Conservation (phyloP, 2,797 vertebrate genomes). For the Salmo trutta region DNA sequence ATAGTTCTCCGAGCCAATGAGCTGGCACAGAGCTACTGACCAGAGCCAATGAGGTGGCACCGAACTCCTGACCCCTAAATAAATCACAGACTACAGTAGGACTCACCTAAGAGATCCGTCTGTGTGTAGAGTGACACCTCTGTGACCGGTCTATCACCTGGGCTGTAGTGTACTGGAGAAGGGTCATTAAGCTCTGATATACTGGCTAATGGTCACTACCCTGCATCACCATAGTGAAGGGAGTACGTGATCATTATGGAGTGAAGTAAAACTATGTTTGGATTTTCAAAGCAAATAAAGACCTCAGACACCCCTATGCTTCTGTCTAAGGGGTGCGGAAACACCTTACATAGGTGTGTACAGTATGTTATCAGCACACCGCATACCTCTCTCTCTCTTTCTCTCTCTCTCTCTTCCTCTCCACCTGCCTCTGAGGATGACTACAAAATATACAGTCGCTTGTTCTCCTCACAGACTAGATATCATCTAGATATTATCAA, state of each 20-base stretch:
- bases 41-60: conserved; percentile 16
- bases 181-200: not conserved
- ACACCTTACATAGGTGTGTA: conserved; percentile 37
- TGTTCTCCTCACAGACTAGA: conserved; percentile 34
- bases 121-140: not conserved
- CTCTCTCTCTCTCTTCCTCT: too few species aligned
- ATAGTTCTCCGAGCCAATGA: conserved; percentile 39
- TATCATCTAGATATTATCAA: conserved; percentile 46
- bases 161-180: not conserved
- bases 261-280: too few species aligned
- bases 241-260: too few species aligned
- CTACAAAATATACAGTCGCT: conserved; percentile 44
- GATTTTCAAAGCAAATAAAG: too few species aligned
- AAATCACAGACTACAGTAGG: conserved; percentile 21
- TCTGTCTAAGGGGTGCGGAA: conserved; percentile 29
- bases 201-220: not conserved
- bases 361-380: conserved; percentile 4
- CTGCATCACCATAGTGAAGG: too few species aligned
- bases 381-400: not conserved
- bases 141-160: not conserved
- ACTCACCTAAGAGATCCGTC: not conserved
- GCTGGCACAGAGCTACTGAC: conserved; percentile 37
- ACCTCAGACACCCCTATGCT: conserved; percentile 30
- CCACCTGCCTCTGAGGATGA: conserved; percentile 39
- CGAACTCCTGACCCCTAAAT: conserved; percentile 12